Evolutionary conservation across 2,113 vertebrate genomes (phyloP), one percentile per base, ranked within the genome.

Genomic region (Antechinus stuartii): DNA sequence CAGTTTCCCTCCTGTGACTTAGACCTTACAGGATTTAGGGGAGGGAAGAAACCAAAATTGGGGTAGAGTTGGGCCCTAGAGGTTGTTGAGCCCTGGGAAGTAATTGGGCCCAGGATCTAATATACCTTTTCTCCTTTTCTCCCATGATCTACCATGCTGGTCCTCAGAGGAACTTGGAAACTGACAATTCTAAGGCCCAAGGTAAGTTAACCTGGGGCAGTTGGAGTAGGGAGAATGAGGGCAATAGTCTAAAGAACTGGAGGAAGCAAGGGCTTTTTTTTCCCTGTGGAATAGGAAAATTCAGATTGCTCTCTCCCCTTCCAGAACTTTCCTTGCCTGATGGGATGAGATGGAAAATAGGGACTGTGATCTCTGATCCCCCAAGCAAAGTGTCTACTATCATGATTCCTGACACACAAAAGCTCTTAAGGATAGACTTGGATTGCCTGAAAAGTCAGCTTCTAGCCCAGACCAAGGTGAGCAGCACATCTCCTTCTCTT

Each of bases 361-460:
- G 27, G 68, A 90, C 42, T 3, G 35, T 92, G 22, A 90, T 22
- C 46, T 94, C 91, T 94, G 90, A 47, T 54, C 52, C 61, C 89
- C 91, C 46, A 97, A 97, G 8, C 42, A 97, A 96, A 92, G n/a
- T 42, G n/a, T 89, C 92, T 25, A n/a, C 50, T 2, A 14, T 25
- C 6, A 54, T 97, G 90, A 95, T 96, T 56, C 92, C 98, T 0
- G 96, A 98, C 6, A 50, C 94, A 22, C 97, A 98, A 90, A 97
- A 97, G 92, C 84, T 92, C 49, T 90, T 98, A 57, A 93, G 91
- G 24, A 94, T 96, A 0, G 98, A 98, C n/a, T 91, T 98, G 42
- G 98, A 98, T 54, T 96, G 97, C 12, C 97, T 98, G 94, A 98
- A 57, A 94, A 97, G 89, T 91, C 98, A 98, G 94, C 96, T 98